A percentile compares a stretch with the other conserved stretches of the same genome.
Conservation (phyloP, 2,113 vertebrate species). For the Okapia johnstoni region DNA sequence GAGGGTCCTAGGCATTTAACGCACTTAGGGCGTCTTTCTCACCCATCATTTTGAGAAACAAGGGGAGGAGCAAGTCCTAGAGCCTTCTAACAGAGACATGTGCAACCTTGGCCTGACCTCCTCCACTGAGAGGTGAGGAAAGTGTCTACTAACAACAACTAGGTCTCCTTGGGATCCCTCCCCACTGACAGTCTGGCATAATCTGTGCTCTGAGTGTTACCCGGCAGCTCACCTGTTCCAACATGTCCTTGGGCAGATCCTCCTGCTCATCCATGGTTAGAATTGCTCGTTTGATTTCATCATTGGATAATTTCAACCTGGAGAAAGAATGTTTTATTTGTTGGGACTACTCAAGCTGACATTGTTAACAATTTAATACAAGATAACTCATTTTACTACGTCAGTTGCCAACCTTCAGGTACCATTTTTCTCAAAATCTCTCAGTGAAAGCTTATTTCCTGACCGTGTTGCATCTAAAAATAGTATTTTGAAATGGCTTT, state of each 20-base stretch:
- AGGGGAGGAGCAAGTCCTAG: background rate
- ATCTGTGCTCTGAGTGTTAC: background rate
- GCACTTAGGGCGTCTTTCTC: background rate
- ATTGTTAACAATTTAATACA: background rate
- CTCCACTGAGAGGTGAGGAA: background rate
- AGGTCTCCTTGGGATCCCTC: background rate
- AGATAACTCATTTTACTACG: background rate
- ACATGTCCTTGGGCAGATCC: slow-evolving; percentile 98
- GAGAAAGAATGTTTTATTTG: slow-evolving; percentile 52
- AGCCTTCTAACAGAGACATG: background rate
- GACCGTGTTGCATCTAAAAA: slow-evolving; percentile 34
- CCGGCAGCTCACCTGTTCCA: slow-evolving; percentile 90
- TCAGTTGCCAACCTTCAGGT: slow-evolving; percentile 34
- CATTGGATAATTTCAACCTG: slow-evolving; percentile 97
- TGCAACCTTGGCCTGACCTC: background rate
- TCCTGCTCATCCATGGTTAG: slow-evolving; percentile 98
- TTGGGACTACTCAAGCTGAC: background rate
- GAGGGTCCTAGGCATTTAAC: background rate
- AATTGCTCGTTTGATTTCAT: slow-evolving; percentile 98
- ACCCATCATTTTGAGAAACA: background rate
- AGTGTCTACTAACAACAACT: background rate
- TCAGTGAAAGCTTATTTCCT: slow-evolving; percentile 53
- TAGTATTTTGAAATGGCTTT: slow-evolving; percentile 46
- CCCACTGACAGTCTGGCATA: background rate
- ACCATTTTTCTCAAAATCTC: slow-evolving; percentile 35